phyloP scores from a whole-genome alignment of 2,113 vertebrate species.

The Mellivora capensis region DNA sequence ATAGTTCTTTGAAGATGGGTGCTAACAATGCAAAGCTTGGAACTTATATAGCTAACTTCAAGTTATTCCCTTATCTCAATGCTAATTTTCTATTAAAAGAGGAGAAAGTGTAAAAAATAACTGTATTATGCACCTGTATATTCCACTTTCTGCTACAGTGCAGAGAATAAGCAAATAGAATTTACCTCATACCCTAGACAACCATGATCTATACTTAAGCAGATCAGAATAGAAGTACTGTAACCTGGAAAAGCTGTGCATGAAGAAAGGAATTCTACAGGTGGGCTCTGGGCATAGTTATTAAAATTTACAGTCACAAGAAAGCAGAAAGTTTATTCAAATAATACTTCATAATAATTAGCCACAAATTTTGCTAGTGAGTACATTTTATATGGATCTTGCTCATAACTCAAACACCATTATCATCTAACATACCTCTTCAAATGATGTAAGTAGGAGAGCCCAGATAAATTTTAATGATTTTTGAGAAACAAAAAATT shows the following conservation, averaged over 20 bases:
- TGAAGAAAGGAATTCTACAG: background rate
- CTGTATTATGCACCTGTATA: background rate
- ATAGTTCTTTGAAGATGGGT: background rate
- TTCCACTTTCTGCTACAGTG: background rate
- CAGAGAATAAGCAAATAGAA: background rate
- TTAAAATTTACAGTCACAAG: background rate
- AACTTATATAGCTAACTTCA: background rate
- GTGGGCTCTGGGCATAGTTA: background rate
- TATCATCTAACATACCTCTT: background rate
- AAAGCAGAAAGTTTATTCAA: background rate
- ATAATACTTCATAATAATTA: background rate
- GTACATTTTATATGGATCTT: background rate
- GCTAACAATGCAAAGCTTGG: background rate
- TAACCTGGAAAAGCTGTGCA: background rate
- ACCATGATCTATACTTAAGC: background rate
- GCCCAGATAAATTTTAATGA: background rate
- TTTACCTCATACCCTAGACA: background rate
- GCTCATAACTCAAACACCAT: background rate
- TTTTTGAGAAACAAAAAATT: conserved; percentile 5
- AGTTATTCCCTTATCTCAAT: background rate
- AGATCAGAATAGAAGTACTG: background rate
- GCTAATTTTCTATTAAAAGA: conserved; percentile 12
- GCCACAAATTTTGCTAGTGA: background rate
- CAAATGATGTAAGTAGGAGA: background rate
- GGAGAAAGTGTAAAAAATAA: background rate